Evolutionary conservation across 2,797 vertebrate species (phyloP).

Genomic region (Hemitrygon akajei): DNA sequence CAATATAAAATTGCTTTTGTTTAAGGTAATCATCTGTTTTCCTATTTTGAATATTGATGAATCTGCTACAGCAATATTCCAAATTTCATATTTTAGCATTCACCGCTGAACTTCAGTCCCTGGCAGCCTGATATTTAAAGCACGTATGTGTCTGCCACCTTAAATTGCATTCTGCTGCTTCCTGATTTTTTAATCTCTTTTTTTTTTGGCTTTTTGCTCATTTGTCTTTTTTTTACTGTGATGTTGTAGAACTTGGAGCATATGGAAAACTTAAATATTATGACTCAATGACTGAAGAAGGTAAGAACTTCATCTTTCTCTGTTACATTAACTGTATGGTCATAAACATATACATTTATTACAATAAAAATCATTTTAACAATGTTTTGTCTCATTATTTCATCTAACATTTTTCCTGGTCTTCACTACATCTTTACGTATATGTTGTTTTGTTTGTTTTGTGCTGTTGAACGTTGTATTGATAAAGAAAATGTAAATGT

Average conservation of each 20-base stretch:
- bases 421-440: conserved; percentile 23
- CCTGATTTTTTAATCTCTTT: conserved; percentile 59
- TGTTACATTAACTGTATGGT: conserved; percentile 35
- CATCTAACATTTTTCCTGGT: conserved; percentile 12
- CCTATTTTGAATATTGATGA: conserved; percentile 36
- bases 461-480: conserved; percentile 6
- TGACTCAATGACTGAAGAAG: conserved; percentile 99
- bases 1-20: conserved; percentile 5
- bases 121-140: neutral
- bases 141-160: conserved; percentile 4
- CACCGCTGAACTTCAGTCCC: conserved; percentile 11
- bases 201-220: conserved; percentile 34
- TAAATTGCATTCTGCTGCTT: conserved; percentile 67
- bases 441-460: conserved; percentile 26
- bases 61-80: conserved; percentile 21
- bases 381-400: conserved; percentile 21
- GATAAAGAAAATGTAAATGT: neutral
- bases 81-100: conserved; percentile 29
- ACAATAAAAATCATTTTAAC: conserved; percentile 30
- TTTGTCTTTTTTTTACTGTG: conserved; percentile 81
- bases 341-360: conserved; percentile 29
- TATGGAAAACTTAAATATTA: conserved; percentile 99
- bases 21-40: conserved; percentile 21
- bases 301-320: conserved; percentile 69
- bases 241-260: conserved; percentile 99